Evolutionary conservation across 2,113 vertebrate species (phyloP), one percentile per base, ranked within the genome.

Genomic region (human (Homo sapiens)): DNA sequence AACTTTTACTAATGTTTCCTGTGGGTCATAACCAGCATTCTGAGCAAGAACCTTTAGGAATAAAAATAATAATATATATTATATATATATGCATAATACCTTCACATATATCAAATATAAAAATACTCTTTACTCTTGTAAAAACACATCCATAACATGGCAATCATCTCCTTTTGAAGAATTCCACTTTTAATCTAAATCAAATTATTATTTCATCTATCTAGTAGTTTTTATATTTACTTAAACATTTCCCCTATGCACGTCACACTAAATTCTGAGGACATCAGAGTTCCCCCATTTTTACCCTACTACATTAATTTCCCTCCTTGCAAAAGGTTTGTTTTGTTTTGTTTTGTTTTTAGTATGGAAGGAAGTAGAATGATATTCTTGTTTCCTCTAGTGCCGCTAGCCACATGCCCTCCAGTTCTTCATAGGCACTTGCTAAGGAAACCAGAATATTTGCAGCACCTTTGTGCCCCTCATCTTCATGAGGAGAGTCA

Each of bases 1-100:
- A 88, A 99, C 98, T 98, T 99, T 99, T 98, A 99, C 99, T 32
- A 99, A 97, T 0, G 99, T 99, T 96, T 99, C 99, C 98, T 99
- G 99, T 16, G 98, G 97, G 98, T 99, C 99, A 0, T 99, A 99
- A 3, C 99, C 99, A 6, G 99, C 99, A 98, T 99, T 99, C 98
- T 99, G 99, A 82, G 99, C 99, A 18, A 99, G 99, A 96, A 99
- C 99, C 99, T 99, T 93, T 9, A 57, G 43, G 20, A 96, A 45
- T 82, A 68, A 95, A 93, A 94, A 93, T 8, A 94, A 90, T 55
- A 95, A 87, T 50, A 68, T 75, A 45, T 78, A 89, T 22, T 22
- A 45, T 45, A 45, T 45, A 43, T 43, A 52, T 61, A 14, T 79
- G 4, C 90, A 30, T 30, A 94, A 93, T 93, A n/a, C 32, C 25